Evolutionary conservation across 1,140 invertebrate species (phyloP).

Genomic region (Pseudomyrmex cubaensis): DNA sequence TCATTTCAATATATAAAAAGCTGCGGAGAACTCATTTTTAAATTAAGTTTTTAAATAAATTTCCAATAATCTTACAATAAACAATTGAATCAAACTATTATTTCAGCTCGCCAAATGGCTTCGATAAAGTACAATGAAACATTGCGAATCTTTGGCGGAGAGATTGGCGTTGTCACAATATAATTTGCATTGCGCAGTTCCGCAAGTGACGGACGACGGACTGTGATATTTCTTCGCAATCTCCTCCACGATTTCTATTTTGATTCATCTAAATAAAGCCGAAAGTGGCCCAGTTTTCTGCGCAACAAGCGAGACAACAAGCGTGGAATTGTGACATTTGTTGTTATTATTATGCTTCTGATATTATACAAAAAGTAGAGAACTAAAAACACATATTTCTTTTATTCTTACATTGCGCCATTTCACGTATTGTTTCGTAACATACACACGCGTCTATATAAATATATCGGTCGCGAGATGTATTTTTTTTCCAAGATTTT

Average conservation of each 20-base stretch:
- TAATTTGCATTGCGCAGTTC: slow-evolving; percentile 67
- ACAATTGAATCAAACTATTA: neutral
- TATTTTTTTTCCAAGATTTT: too few species aligned
- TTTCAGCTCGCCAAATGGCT: slow-evolving; percentile 17
- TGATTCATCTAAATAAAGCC: slow-evolving; percentile 79
- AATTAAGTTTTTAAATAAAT: too few species aligned
- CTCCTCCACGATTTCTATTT: slow-evolving; percentile 73
- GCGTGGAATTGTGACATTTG: slow-evolving; percentile 45
- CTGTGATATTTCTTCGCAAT: slow-evolving; percentile 60
- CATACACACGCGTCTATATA: neutral
- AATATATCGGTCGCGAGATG: neutral
- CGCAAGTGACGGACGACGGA: slow-evolving; percentile 63
- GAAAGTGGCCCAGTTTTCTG: slow-evolving; percentile 75
- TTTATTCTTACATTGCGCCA: slow-evolving; percentile 6
- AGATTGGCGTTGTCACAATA: slow-evolving; percentile 30
- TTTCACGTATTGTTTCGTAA: slow-evolving; percentile 9
- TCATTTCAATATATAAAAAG: too few species aligned
- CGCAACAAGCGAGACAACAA: slow-evolving; percentile 63
- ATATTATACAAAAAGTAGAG: slow-evolving; percentile 59
- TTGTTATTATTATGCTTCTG: slow-evolving; percentile 63
- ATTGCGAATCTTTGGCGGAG: slow-evolving; percentile 25
- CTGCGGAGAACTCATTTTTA: too few species aligned
- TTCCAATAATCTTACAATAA: too few species aligned
- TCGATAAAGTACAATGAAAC: slow-evolving; percentile 13
- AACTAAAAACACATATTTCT: neutral